These are phyloP conservation scores for Clunio marinus DNA, from an alignment of 2,888 invertebrate species.

Conservation along the genomic window DNA sequence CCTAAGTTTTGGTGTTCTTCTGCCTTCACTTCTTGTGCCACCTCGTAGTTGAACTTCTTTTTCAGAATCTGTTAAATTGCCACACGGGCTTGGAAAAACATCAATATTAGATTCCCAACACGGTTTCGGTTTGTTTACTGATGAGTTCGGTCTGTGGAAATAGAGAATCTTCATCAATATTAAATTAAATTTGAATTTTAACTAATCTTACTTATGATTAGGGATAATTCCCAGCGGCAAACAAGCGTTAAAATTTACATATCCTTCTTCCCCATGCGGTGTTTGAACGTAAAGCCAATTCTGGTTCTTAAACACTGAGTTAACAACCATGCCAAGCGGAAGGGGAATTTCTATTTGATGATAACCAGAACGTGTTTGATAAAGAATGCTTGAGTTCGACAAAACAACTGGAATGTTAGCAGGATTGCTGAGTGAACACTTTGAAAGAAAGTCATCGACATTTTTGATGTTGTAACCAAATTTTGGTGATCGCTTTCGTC, in stretches of 20 bases:
- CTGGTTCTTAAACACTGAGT: conserved; percentile 80
- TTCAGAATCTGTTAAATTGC: conserved; percentile 76
- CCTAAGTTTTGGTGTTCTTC: conserved; percentile 53
- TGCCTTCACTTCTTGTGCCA: conserved; percentile 66
- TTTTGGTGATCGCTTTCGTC: conserved; percentile 50
- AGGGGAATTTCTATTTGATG: conserved; percentile 65
- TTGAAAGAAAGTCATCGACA: conserved; percentile 71
- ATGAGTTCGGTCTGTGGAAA: conserved; percentile 35
- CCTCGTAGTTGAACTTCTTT: conserved; percentile 60
- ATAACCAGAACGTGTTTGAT: conserved; percentile 67
- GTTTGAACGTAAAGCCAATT: conserved; percentile 76
- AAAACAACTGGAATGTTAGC: conserved; percentile 82
- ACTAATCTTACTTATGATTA: conserved; percentile 42
- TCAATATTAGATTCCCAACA: conserved; percentile 81
- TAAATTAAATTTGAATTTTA: neutral
- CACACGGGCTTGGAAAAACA: conserved; percentile 74
- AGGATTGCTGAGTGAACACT: conserved; percentile 74
- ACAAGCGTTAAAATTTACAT: conserved; percentile 71
- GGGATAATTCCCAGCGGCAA: conserved; percentile 71
- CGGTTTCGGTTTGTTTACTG: conserved; percentile 50
- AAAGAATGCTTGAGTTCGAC: conserved; percentile 67
- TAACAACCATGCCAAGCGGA: conserved; percentile 78
- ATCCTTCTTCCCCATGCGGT: conserved; percentile 79
- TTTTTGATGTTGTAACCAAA: conserved; percentile 79
- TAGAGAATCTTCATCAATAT: neutral